Conservation (phyloP, 2,113 vertebrate genomes). For the Myotis brandtii region DNA sequence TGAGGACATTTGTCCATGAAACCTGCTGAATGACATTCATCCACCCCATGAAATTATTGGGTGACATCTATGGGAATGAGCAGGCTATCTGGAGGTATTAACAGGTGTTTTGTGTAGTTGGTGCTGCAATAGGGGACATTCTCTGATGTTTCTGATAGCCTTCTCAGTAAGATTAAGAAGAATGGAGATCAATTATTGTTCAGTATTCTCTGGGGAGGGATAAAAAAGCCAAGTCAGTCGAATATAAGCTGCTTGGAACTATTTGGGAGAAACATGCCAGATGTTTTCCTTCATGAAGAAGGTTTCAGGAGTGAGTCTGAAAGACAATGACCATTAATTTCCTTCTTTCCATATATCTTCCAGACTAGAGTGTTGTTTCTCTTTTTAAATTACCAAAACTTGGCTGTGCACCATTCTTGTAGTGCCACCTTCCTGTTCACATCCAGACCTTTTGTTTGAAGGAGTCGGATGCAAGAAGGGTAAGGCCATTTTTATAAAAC, state of each 20-base stretch:
- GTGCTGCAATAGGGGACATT: not conserved
- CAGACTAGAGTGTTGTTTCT: rapidly evolving
- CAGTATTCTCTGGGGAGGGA: not conserved
- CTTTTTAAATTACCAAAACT: not conserved
- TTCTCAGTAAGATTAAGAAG: not conserved
- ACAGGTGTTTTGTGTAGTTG: not conserved
- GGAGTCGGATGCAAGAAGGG: not conserved
- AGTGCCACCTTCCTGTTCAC: not conserved
- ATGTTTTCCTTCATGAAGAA: not conserved
- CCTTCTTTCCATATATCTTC: not conserved
- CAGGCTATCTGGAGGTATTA: not conserved
- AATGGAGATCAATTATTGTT: not conserved
- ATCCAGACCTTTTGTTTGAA: not conserved
- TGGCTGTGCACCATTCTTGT: not conserved
- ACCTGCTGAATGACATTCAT: not conserved
- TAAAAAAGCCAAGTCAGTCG: not conserved
- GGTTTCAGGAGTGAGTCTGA: not conserved
- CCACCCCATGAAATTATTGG: rapidly evolving
- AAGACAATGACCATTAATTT: not conserved
- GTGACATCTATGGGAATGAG: not conserved
- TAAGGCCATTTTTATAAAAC: not conserved
- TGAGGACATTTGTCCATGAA: not conserved
- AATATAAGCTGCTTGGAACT: not conserved
- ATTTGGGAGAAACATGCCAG: not conserved
- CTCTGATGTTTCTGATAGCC: not conserved